phyloP scores from a whole-genome alignment of 2,797 vertebrate species.

The Champsocephalus gunnari region DNA sequence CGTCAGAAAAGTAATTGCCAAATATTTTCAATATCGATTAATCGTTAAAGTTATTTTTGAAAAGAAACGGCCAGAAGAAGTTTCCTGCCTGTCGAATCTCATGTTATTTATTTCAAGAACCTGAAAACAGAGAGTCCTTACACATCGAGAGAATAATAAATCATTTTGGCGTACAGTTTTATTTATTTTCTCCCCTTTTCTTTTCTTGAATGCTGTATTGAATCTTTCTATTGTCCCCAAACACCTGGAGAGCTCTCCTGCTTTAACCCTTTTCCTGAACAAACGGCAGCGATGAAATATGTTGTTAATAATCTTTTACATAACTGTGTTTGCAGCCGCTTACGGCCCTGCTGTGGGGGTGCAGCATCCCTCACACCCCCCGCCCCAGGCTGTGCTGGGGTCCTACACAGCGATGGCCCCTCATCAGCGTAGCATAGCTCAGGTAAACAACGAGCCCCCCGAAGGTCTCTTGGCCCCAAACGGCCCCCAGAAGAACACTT shows the following conservation, averaged over 20 bases:
- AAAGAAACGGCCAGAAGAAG: too few species aligned
- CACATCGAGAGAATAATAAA: too few species aligned
- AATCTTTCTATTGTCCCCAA: background rate
- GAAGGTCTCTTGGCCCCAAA: conserved; percentile 25
- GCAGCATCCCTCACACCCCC: conserved; percentile 86
- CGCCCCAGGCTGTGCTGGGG: conserved; percentile 89
- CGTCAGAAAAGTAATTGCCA: too few species aligned
- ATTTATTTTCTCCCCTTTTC: background rate
- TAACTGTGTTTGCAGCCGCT: conserved; percentile 78
- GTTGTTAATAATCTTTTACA: conserved; percentile 17
- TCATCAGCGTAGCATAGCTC: conserved; percentile 86
- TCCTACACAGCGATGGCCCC: conserved; percentile 90
- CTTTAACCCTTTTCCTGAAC: background rate
- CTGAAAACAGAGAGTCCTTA: too few species aligned
- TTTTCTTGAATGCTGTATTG: background rate
- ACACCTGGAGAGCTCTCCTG: background rate
- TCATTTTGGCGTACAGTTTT: too few species aligned
- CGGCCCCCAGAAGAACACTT: conserved; percentile 20
- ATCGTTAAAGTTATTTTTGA: too few species aligned
- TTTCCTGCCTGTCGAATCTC: too few species aligned
- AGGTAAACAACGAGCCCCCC: conserved; percentile 73
- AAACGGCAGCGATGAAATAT: conserved; percentile 9
- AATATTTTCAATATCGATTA: too few species aligned
- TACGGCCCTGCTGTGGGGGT: conserved; percentile 88
- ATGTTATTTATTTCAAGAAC: too few species aligned